These are phyloP conservation scores for Hypsopygia costalis DNA, from an alignment of 2,888 invertebrate species.

Conservation along the genomic window DNA sequence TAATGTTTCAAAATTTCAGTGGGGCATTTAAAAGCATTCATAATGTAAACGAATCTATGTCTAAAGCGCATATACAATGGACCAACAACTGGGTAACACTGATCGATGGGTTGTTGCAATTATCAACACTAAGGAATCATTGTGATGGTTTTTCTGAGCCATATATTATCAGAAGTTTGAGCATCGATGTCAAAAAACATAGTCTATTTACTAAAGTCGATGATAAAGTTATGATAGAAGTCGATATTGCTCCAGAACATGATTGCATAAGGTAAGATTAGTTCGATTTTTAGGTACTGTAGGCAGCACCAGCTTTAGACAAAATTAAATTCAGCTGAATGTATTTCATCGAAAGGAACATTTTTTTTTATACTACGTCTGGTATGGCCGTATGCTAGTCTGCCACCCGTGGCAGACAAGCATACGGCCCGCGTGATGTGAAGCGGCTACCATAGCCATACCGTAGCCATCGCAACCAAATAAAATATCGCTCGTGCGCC, in stretches of 20 bases:
- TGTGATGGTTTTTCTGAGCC: constrained; percentile 83
- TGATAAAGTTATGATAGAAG: constrained; percentile 20
- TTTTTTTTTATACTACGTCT: background rate
- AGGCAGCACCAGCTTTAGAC: background rate
- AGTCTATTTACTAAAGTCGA: constrained; percentile 7
- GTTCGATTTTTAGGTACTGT: too few relatives aligned
- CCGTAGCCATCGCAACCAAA: too few relatives aligned
- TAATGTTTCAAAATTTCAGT: constrained; percentile 32
- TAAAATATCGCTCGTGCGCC: too few relatives aligned
- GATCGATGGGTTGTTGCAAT: constrained; percentile 90
- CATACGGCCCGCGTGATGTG: too few relatives aligned
- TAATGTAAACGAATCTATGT: constrained; percentile 30
- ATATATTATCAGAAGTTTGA: constrained; percentile 47
- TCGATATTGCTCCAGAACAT: constrained; percentile 21
- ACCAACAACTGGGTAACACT: constrained; percentile 89
- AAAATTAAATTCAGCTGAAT: background rate
- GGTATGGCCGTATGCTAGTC: too few relatives aligned
- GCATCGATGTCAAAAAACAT: constrained; percentile 36
- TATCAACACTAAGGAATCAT: constrained; percentile 82
- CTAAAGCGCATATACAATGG: constrained; percentile 77
- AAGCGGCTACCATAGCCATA: too few relatives aligned
- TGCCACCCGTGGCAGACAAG: too few relatives aligned
- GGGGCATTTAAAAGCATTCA: constrained; percentile 41
- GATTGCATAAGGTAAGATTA: constrained; percentile 31
- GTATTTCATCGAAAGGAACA: too few relatives aligned